Evolutionary conservation across 2,113 vertebrate species (phyloP).

Genomic region (Megaleporinus macrocephalus): DNA sequence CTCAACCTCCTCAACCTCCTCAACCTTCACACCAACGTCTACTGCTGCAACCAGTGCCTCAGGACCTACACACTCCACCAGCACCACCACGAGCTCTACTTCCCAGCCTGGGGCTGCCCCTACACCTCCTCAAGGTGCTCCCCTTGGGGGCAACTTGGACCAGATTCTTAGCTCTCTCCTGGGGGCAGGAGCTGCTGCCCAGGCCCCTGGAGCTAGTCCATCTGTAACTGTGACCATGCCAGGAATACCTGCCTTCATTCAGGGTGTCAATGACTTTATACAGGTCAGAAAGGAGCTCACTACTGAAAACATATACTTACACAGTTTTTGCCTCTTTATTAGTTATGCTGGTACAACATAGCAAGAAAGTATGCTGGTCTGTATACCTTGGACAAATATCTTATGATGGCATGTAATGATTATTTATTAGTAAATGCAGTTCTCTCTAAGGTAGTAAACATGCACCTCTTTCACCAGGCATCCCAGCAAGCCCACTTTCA

Average conservation of each 20-base stretch:
- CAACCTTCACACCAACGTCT: constrained; percentile 51
- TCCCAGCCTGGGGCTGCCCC: constrained; percentile 57
- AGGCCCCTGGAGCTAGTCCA: constrained; percentile 69
- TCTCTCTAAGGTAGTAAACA: neutral
- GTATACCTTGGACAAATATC: neutral
- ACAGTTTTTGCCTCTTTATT: neutral
- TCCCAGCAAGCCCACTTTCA: constrained; percentile 69
- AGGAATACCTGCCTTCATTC: constrained; percentile 86
- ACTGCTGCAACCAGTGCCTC: constrained; percentile 66
- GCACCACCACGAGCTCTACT: constrained; percentile 62
- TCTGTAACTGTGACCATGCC: constrained; percentile 87
- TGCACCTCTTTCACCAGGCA: constrained; percentile 59
- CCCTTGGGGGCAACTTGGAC: constrained; percentile 66
- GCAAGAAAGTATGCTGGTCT: neutral
- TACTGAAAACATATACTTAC: neutral
- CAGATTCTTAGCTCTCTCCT: constrained; percentile 87
- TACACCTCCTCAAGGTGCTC: constrained; percentile 65
- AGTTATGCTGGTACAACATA: constrained; percentile 12
- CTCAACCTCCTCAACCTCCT: constrained; percentile 52
- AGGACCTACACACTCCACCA: constrained; percentile 74
- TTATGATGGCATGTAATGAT: neutral
- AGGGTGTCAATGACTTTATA: constrained; percentile 88
- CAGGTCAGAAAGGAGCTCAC: constrained; percentile 73
- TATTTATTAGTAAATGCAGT: neutral
- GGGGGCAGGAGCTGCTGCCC: constrained; percentile 73